phyloP scores from a whole-genome alignment of 30 jellyfish, hydroid and myxozoan genomes.

The Turritopsis dohrnii region DNA sequence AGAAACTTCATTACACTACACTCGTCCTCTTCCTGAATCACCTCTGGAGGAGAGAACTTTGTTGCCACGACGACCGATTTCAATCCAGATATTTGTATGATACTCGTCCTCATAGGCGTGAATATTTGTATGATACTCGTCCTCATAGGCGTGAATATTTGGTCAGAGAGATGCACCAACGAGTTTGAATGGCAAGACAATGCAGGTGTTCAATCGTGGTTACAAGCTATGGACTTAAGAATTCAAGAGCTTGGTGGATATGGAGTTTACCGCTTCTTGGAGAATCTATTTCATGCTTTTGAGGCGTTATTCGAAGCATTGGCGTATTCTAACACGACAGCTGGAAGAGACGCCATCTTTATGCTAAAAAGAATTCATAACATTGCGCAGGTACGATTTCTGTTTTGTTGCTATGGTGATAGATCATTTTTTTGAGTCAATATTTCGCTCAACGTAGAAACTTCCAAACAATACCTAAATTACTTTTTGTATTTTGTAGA shows the following conservation, averaged over 20 bases:
- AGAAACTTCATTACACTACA: too few species aligned
- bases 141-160: constrained; percentile 93
- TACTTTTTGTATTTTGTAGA: constrained; percentile 39
- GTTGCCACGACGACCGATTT: too few species aligned
- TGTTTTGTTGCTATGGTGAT: too few species aligned
- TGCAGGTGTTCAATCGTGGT: constrained; percentile 93
- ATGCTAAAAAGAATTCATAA: constrained; percentile 71
- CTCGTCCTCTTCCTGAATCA: too few species aligned
- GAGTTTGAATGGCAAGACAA: constrained; percentile 97
- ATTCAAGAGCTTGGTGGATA: constrained; percentile 98
- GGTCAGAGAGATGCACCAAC: constrained; percentile 94
- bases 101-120: too few species aligned
- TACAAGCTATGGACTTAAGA: constrained; percentile 94
- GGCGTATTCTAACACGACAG: constrained; percentile 71
- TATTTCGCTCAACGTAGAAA: background rate
- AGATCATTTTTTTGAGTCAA: background rate
- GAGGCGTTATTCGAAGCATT: constrained; percentile 96
- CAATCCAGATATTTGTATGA: too few species aligned
- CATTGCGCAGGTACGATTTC: background rate
- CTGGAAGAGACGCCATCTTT: constrained; percentile 74
- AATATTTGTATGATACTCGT: too few species aligned
- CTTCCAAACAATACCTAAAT: background rate
- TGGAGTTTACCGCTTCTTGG: constrained; percentile 92
- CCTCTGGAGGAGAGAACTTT: too few species aligned
- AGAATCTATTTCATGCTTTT: constrained; percentile 91